Evolutionary conservation across 2,888 invertebrate genomes (phyloP), one percentile per base, ranked within the genome.

Genomic region (Invenusta paracnida): DNA sequence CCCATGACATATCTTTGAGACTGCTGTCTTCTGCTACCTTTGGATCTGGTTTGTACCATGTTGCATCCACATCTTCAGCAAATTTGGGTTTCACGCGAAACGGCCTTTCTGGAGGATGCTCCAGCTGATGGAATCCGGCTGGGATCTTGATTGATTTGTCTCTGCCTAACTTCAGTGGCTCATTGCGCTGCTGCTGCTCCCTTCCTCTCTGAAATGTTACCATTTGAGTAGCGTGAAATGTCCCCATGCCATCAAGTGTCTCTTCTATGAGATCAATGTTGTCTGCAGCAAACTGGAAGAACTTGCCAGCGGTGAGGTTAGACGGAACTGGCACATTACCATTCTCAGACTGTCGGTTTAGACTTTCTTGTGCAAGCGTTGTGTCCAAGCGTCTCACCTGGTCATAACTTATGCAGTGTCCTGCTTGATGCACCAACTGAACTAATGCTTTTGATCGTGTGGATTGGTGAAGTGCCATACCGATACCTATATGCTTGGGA

Each of bases 41-140:
- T 73, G 73, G 11, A 73, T 73, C 73, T n/a, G 73, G 73, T 73
- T 73, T 73, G 25, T n/a, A 73, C 73, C 73, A 73, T n/a, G 73
- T 23, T 23, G 11, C 25, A 23, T 73, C 73, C 11, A 73, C 25
- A 73, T 5, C 17, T 5, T 5, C 25, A 23, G 73, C 25, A 73
- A 73, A 73, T 73, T n/a, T n/a, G 11, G 73, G 73, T 23, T 73
- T 23, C 17, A 5, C 25, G 11, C 17, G 11, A n/a, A 23, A 5
- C 11, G 73, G 73, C 11, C 25, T 73, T 73, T 5, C 73, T n/a
- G 11, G 17, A n/a, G 73, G 73, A 5, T n/a, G 17, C 11, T n/a
- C 73, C 73, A 73, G 73, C 73, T 5, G 11, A 73, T 73, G 73
- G 17, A 5, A n/a, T n/a, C 17, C 25, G 73, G 73, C 73, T 73